phyloP scores from a whole-genome alignment of 2,113 vertebrate species.

The Microtus montanus region DNA sequence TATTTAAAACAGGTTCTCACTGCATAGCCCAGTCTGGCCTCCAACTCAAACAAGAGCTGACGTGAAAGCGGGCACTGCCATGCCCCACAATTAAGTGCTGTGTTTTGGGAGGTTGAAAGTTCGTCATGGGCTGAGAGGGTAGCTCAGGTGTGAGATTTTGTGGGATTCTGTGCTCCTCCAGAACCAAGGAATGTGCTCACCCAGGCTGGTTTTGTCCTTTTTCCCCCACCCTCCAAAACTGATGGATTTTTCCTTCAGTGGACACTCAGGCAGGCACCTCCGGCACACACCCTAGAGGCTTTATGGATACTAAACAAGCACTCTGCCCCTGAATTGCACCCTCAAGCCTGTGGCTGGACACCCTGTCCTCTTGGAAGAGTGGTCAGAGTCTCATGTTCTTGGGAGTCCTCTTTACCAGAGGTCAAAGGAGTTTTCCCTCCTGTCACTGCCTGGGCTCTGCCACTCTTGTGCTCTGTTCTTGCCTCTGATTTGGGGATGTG shows the following conservation, averaged over 20 bases:
- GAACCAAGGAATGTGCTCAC: not conserved
- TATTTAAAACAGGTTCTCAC: not conserved
- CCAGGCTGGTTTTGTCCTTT: not conserved
- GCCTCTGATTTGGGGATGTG: not conserved
- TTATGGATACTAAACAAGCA: not conserved
- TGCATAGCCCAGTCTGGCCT: not conserved
- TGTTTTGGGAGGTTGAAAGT: not conserved
- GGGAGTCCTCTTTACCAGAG: not conserved
- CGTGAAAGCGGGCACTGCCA: rapidly evolving
- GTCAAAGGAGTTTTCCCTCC: not conserved
- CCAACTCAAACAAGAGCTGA: too few relatives aligned
- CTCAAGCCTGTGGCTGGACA: not conserved
- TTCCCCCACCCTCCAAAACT: not conserved
- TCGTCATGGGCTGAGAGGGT: not conserved
- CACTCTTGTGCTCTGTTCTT: not conserved
- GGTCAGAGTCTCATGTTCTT: not conserved
- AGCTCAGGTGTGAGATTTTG: not conserved
- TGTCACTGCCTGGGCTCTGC: not conserved
- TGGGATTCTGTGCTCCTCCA: too few relatives aligned
- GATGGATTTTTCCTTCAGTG: not conserved
- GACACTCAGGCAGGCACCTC: not conserved
- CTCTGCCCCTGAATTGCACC: not conserved
- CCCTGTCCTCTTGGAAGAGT: not conserved
- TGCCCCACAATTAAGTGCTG: not conserved
- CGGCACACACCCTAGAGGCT: not conserved